Base-by-base conservation (phyloP, 2,797 vertebrate species). In the Lepilemur septentrionalis region DNA sequence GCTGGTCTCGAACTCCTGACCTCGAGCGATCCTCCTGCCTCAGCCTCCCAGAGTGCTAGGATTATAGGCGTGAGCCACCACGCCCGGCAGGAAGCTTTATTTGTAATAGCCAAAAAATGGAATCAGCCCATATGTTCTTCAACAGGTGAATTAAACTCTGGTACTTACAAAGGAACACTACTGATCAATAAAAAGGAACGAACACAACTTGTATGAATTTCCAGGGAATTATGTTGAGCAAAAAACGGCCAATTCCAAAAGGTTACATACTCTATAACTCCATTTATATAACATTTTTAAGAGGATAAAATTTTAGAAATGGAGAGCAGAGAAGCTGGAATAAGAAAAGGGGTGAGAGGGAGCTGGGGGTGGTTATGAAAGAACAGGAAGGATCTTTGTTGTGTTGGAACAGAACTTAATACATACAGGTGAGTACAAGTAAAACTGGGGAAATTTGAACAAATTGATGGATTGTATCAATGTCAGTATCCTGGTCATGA, bases 201-300 rank as follows among this genome's bases (percentile, higher is more conserved):
- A 88, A 88, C 22, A 84, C 35, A 81, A 59, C 32, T 48, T 91
- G 30, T 30, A 50, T 83, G 38, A 89, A 41, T 80, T 90, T 88
- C 70, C 50, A 91, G 65, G 52, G 25, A 97, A 92, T 84, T 95
- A 87, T 32, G 57, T 28, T 57, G 8, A 61, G 20, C 9, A 82
- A 35, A 78, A 93, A 78, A 90, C 23, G 25, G 91, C 2, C n/a
- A 65, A 82, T 59, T 67, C 14, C 55, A 17, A 93, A 91, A 87
- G 7, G 15, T 78, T 90, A 92, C 43, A 91, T 46, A 93, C 41
- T 43, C 52, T 65, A 30, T 52, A 38, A 70, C 65, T 96, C 30
- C 48, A 93, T 86, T 96, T 92, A 61, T 43, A 46, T 59, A 93
- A 94, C 67, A 96, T 70, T 76, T 96, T 91, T 93, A 55, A 93